Conservation (phyloP, 2,888 invertebrate species). For the Lycaena phlaeas region DNA sequence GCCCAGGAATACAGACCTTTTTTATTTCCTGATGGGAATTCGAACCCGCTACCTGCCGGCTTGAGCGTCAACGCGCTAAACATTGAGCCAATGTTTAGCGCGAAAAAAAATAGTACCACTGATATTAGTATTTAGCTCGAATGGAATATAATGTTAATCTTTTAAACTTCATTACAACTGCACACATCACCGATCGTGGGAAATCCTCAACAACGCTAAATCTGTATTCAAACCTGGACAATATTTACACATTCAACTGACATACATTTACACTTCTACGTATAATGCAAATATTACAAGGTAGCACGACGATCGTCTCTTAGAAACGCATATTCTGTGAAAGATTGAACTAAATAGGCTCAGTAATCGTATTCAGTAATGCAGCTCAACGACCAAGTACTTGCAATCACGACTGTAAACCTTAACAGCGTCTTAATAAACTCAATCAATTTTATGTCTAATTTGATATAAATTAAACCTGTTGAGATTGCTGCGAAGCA, state of each 20-base stretch:
- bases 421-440: too few relatives aligned
- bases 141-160: background rate
- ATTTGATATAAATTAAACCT: background rate
- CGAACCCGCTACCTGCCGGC: too few relatives aligned
- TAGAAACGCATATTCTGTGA: constrained; percentile 4
- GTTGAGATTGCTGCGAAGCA: background rate
- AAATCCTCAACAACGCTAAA: background rate
- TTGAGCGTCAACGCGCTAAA: too few relatives aligned
- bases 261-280: constrained; percentile 7
- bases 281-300: constrained; percentile 7
- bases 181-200: background rate
- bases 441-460: background rate
- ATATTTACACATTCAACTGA: constrained; percentile 6
- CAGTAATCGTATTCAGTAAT: constrained; percentile 3
- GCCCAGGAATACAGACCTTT: too few relatives aligned
- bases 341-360: constrained; percentile 2
- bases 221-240: background rate
- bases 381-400: too few relatives aligned
- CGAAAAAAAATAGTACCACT: too few relatives aligned
- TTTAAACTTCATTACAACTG: background rate
- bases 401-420: too few relatives aligned
- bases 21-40: too few relatives aligned
- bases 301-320: background rate
- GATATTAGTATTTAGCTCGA: constrained; percentile 3
- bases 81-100: too few relatives aligned